These are phyloP conservation scores for Pangasius macronema DNA, from an alignment of 2,797 vertebrate genomes.

Conservation along the genomic window DNA sequence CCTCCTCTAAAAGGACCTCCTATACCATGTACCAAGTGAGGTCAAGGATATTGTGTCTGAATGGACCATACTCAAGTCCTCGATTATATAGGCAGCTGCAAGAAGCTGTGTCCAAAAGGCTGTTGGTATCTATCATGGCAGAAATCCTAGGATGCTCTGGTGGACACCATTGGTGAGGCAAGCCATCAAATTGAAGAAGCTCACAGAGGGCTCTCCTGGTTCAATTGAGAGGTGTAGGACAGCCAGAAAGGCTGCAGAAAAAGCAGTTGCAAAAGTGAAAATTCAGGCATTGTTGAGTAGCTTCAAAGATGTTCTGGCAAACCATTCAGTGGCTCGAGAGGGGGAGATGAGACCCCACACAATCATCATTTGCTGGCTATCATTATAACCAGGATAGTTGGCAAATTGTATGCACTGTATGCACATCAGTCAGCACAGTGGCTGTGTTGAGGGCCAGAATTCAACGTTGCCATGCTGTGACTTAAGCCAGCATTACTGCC, in stretches of 20 bases:
- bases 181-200: not conserved
- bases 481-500: not conserved
- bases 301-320: not conserved
- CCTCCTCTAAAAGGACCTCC: too few species aligned
- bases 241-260: not conserved
- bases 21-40: not conserved
- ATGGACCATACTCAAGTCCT: not conserved
- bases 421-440: not conserved
- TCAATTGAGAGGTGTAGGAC: not conserved
- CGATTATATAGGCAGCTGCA: not conserved
- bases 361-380: not conserved
- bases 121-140: not conserved
- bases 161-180: not conserved
- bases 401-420: not conserved
- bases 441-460: not conserved
- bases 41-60: too few species aligned
- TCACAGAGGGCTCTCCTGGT: not conserved
- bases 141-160: not conserved
- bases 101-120: not conserved
- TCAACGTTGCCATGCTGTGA: not conserved
- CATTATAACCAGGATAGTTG: not conserved
- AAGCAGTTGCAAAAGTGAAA: not conserved
- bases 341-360: not conserved
- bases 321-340: not conserved
- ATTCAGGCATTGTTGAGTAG: not conserved